phyloP scores from a whole-genome alignment of 2,888 invertebrate species.

The Cepaea hortensis region DNA sequence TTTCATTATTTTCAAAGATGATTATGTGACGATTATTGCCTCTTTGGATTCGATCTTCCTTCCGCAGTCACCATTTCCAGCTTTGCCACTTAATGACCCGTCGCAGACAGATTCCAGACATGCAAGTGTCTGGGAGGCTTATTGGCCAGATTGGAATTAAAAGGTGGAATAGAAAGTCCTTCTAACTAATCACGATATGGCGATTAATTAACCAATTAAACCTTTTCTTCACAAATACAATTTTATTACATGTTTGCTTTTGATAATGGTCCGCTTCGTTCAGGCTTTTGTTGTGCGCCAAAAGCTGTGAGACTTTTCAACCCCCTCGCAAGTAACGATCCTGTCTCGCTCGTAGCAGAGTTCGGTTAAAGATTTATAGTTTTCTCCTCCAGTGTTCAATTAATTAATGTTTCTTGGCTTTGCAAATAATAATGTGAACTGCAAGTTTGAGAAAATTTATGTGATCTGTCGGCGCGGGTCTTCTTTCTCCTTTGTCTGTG shows the following conservation, averaged over 20 bases:
- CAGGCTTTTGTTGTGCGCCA: conserved; percentile 8
- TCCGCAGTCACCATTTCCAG: neutral
- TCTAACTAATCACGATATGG: neutral
- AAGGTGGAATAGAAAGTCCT: neutral
- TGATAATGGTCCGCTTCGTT: neutral
- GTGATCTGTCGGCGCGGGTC: conserved; percentile 10
- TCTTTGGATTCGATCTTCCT: no score
- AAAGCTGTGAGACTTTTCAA: neutral
- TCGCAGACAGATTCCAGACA: neutral
- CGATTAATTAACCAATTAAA: conserved; percentile 28
- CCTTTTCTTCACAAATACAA: neutral
- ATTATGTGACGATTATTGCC: no score
- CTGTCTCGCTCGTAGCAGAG: neutral
- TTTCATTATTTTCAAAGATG: no score
- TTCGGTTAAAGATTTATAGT: conserved; percentile 27
- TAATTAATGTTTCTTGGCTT: conserved; percentile 28
- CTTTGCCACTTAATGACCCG: neutral
- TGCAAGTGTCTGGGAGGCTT: neutral
- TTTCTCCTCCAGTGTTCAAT: conserved; percentile 21
- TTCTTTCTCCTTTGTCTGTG: conserved; percentile 16
- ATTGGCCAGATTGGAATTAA: conserved; percentile 16
- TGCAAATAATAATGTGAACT: conserved; percentile 33
- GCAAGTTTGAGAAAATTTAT: conserved; percentile 28
- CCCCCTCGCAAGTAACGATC: neutral
- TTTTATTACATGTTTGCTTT: conserved; percentile 26